These are phyloP conservation scores for Cryptoblepharus egeriae DNA, from an alignment of 2,797 vertebrate species.

Conservation along the genomic window DNA sequence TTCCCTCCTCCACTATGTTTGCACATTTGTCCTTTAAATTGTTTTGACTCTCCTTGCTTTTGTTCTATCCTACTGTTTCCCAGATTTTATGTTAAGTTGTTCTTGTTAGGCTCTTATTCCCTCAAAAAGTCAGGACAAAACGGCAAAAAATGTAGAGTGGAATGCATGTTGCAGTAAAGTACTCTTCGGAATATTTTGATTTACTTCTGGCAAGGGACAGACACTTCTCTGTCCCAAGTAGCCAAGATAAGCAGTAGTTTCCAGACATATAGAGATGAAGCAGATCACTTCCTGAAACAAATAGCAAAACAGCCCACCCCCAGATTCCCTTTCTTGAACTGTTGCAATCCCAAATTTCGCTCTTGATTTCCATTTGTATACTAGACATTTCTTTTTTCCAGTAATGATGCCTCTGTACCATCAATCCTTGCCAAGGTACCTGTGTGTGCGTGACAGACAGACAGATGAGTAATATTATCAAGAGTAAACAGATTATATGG, in stretches of 20 bases:
- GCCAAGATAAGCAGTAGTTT: too few species aligned
- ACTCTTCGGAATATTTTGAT: not conserved
- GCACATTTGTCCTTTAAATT: not conserved
- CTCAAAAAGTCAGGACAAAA: not conserved
- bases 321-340: constrained; percentile 6
- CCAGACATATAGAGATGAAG: too few species aligned
- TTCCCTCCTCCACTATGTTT: too few species aligned
- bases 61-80: not conserved
- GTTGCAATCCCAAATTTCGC: not conserved
- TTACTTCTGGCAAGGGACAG: not conserved
- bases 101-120: not conserved
- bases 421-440: not conserved
- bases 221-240: not conserved
- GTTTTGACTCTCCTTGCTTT: not conserved
- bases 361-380: constrained; percentile 10
- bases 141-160: not conserved
- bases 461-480: constrained; percentile 22
- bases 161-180: not conserved
- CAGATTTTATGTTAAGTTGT: not conserved
- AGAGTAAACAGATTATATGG: constrained; percentile 38
- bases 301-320: not conserved
- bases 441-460: too few species aligned
- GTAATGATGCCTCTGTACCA: not conserved
- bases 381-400: too few species aligned
- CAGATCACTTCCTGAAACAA: not conserved